Base-by-base conservation (phyloP, 2,888 invertebrate genomes). In the Marronus borbonicus region DNA sequence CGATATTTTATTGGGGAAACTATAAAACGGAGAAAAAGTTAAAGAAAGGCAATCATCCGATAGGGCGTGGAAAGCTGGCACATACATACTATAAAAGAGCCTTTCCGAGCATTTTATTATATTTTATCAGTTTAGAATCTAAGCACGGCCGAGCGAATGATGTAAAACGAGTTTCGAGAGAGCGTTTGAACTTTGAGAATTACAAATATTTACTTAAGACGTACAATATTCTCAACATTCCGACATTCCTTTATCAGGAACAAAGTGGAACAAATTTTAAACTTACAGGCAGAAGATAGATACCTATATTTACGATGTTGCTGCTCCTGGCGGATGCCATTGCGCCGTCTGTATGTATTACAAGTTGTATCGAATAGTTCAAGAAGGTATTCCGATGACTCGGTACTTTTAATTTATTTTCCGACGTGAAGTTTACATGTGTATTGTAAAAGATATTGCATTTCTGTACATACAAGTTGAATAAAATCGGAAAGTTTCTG, bases 171-270 rank as follows among this genome's bases (percentile, higher is more conserved):
- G 60, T 58, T 62, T 44, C 62, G 39, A 50, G 68, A 74, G 72
- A 62, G 44, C 72, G 72, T 74, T 74, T 74, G 72, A 74, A 74
- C 72, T 74, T 74, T 60, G 72, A 74, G 72, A 60, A 74, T 74
- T 74, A 74, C 60, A 74, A 74, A 74, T 74, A 74, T 74, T 74
- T 74, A 74, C 72, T 74, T 60, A 74, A 74, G 72, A 58, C 72
- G 72, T 60, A 74, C 60, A 74, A 74, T 74, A 74, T 74, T 74
- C 72, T 74, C 60, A 49, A 74, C 72, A 74, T 74, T 74, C 72
- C 72, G 60, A n/a, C 72, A 74, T 74, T 74, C 72, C 60, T 74
- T 74, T 74, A 74, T 74, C 72, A 74, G 72, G 55, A 74, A 74
- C 72, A 74, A 74, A 74, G 72, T 74, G 72, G 72, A 74, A 74